These are phyloP conservation scores for Echinops telfairi DNA, from an alignment of 2,113 vertebrate genomes.

Conservation along the genomic window DNA sequence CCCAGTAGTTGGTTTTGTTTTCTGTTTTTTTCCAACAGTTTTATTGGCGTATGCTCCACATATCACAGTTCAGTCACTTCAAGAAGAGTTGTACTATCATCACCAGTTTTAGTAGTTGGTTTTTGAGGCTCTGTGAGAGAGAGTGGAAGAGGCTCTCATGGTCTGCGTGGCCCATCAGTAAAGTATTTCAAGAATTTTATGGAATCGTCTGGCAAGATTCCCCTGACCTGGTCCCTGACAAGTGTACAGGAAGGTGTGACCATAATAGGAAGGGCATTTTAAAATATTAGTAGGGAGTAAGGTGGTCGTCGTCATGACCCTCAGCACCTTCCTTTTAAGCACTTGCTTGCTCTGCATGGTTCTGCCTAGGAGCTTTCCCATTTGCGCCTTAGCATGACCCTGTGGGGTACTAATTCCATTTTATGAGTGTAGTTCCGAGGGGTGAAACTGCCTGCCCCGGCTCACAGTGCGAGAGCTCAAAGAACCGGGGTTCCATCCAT, in stretches of 20 bases:
- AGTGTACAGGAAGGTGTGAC: not conserved
- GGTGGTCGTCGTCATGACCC: not conserved
- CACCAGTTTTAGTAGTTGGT: too few relatives aligned
- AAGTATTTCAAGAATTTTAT: not conserved
- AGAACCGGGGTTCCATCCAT: conserved; percentile 5
- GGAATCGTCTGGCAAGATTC: not conserved
- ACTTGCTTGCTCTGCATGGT: not conserved
- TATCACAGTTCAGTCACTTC: too few relatives aligned
- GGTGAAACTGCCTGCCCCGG: conserved; percentile 8
- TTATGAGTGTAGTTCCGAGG: not conserved
- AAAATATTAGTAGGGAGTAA: not conserved
- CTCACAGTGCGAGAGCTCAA: not conserved
- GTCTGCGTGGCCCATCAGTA: not conserved
- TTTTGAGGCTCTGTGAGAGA: not conserved
- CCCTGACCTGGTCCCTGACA: not conserved
- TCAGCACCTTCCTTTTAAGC: not conserved
- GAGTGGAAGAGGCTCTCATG: not conserved
- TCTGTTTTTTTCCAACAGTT: too few relatives aligned
- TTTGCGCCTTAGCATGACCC: conserved; percentile 12
- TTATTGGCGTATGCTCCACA: too few relatives aligned
- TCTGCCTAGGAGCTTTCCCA: not conserved
- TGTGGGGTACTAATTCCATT: not conserved
- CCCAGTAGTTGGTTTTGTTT: not conserved
- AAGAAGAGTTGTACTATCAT: too few relatives aligned
- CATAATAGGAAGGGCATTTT: not conserved